phyloP scores from a whole-genome alignment of 2,113 vertebrate genomes.

The Pollachius pollachius region DNA sequence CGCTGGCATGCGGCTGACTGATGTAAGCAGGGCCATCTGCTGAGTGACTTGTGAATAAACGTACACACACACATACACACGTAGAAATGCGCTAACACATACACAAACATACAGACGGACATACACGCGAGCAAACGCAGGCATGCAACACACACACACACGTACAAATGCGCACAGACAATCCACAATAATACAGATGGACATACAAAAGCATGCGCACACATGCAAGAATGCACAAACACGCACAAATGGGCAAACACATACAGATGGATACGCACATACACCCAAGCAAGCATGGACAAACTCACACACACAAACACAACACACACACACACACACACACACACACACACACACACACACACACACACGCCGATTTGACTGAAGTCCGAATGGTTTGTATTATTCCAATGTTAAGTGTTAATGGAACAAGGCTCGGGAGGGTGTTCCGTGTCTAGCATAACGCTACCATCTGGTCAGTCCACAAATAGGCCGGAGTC shows the following conservation, averaged over 20 bases:
- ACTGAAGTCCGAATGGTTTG: constrained; percentile 15
- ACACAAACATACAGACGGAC: neutral
- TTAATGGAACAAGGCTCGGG: constrained; percentile 25
- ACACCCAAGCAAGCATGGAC: neutral
- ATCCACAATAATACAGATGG: constrained; percentile 7
- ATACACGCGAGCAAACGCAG: constrained; percentile 14
- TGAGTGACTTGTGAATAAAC: constrained; percentile 10
- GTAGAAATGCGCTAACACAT: neutral
- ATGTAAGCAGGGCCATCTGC: constrained; percentile 20
- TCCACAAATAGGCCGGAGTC: constrained; percentile 57
- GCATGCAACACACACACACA: constrained; percentile 2
- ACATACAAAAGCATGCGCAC: neutral
- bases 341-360: neutral
- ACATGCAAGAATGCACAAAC: neutral
- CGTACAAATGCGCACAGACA: constrained; percentile 1
- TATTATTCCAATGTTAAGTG: constrained; percentile 39
- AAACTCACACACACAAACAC: neutral
- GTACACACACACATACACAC: neutral
- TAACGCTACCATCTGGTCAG: constrained; percentile 55
- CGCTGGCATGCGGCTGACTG: constrained; percentile 22
- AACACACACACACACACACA: neutral
- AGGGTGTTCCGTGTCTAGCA: constrained; percentile 42
- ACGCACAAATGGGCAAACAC: neutral
- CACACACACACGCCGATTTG: neutral
- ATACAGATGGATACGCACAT: neutral